Evolutionary conservation across 2,888 invertebrate species (phyloP).

Genomic region (Allolobophora icterica): DNA sequence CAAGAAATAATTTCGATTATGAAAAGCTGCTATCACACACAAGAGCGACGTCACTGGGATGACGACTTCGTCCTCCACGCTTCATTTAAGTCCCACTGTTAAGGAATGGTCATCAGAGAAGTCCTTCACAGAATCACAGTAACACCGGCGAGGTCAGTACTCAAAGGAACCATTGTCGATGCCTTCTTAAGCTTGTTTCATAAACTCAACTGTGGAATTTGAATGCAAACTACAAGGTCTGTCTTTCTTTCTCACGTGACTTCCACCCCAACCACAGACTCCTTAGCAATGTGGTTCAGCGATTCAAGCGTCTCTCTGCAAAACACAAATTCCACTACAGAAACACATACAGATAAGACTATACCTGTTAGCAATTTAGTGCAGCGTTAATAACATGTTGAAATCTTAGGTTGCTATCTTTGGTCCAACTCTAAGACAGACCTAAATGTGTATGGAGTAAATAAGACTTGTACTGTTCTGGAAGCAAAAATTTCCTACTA

Average conservation of each 20-base stretch:
- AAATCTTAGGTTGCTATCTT: neutral
- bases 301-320: constrained; percentile 20
- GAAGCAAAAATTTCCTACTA: no score
- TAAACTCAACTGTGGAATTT: constrained; percentile 11
- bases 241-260: constrained; percentile 18
- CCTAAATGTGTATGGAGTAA: no score
- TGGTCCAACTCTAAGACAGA: neutral
- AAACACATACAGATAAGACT: neutral
- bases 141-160: neutral
- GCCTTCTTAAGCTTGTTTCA: neutral
- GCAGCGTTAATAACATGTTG: neutral
- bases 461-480: no score
- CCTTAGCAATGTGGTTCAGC: neutral
- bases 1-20: constrained; percentile 17
- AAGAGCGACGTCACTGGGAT: constrained; percentile 8
- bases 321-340: neutral
- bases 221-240: neutral
- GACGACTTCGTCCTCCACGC: neutral
- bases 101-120: constrained; percentile 17
- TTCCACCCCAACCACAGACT: constrained; percentile 10
- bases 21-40: constrained; percentile 1
- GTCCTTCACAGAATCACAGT: constrained; percentile 17
- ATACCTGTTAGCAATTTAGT: neutral
- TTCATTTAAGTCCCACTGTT: neutral
- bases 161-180: neutral